Evolutionary conservation across 2,888 invertebrate genomes (phyloP).

Genomic region (Phoronis australis): DNA sequence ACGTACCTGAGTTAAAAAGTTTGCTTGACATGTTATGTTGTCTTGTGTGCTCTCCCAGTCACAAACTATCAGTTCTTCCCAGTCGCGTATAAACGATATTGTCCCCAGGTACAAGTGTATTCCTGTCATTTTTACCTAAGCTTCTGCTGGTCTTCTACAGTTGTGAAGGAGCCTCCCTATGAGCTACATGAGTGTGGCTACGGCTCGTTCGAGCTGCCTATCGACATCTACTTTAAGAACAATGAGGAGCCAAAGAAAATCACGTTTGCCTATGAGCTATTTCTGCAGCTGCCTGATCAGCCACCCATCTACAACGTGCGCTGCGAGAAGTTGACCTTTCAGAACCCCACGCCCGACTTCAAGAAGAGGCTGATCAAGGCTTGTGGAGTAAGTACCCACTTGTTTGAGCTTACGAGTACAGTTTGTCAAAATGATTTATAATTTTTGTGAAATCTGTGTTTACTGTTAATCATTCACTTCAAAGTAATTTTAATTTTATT

Average conservation of each 20-base stretch:
- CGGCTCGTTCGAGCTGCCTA: constrained; percentile 84
- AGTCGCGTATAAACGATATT: not conserved
- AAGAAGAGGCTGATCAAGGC: constrained; percentile 79
- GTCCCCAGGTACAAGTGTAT: not conserved
- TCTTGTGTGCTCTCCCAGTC: no score
- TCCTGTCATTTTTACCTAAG: not conserved
- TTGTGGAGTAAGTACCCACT: constrained; percentile 64
- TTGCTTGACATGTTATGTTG: no score
- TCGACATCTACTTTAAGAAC: constrained; percentile 76
- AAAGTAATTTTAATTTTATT: no score
- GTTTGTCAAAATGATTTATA: no score
- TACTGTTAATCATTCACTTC: no score
- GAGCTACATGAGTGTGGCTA: constrained; percentile 88
- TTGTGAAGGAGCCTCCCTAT: constrained; percentile 86
- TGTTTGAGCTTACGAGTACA: no score
- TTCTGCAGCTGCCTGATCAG: constrained; percentile 68
- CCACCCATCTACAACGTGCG: constrained; percentile 67
- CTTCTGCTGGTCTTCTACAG: constrained; percentile 58
- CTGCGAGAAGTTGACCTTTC: constrained; percentile 78
- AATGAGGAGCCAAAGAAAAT: constrained; percentile 86
- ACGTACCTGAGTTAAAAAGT: no score
- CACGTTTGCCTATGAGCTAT: constrained; percentile 71
- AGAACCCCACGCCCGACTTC: constrained; percentile 83
- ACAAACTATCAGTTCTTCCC: not conserved
- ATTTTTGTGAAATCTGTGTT: no score